Evolutionary conservation across 2,888 invertebrate genomes (phyloP).

Genomic region (Priocnemis perturbator): DNA sequence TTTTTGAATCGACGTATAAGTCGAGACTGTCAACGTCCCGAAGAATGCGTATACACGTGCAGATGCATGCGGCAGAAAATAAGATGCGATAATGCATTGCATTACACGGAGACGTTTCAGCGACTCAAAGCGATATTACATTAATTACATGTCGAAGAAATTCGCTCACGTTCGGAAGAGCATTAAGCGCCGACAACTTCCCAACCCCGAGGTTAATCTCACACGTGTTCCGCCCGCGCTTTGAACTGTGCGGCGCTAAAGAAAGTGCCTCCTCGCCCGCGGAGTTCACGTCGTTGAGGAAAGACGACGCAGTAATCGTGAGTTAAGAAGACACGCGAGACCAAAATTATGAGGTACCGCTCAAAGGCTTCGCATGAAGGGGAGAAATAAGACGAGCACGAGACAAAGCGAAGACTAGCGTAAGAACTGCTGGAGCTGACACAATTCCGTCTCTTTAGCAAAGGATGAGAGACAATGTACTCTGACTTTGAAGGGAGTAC

Average conservation of each 20-base stretch:
- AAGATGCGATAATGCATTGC: too few relatives aligned
- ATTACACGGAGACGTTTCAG: too few relatives aligned
- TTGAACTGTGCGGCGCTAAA: constrained; percentile 1
- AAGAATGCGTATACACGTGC: too few relatives aligned
- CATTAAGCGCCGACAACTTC: constrained; percentile 1
- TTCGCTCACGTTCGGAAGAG: too few relatives aligned
- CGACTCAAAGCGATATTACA: too few relatives aligned
- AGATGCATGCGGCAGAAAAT: too few relatives aligned
- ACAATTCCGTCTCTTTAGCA: constrained; percentile 53
- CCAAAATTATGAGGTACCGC: constrained; percentile 37
- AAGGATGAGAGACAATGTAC: constrained; percentile 53
- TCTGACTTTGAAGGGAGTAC: constrained; percentile 54
- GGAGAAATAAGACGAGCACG: constrained; percentile 26
- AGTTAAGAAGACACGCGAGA: constrained; percentile 34
- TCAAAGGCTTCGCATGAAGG: constrained; percentile 21
- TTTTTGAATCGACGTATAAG: too few relatives aligned
- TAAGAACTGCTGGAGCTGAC: constrained; percentile 54
- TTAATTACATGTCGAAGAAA: too few relatives aligned
- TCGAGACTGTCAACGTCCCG: too few relatives aligned
- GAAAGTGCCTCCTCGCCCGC: constrained; percentile 4
- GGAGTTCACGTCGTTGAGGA: constrained; percentile 18
- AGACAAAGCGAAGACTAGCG: constrained; percentile 41
- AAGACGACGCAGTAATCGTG: constrained; percentile 27
- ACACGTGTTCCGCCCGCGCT: not conserved
- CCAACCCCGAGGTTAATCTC: not conserved